A percentile compares a stretch with the other conserved stretches of the same genome.
These are phyloP conservation scores for Catharus minimus DNA, from an alignment of 2,113 vertebrate species.

Conservation along the genomic window DNA sequence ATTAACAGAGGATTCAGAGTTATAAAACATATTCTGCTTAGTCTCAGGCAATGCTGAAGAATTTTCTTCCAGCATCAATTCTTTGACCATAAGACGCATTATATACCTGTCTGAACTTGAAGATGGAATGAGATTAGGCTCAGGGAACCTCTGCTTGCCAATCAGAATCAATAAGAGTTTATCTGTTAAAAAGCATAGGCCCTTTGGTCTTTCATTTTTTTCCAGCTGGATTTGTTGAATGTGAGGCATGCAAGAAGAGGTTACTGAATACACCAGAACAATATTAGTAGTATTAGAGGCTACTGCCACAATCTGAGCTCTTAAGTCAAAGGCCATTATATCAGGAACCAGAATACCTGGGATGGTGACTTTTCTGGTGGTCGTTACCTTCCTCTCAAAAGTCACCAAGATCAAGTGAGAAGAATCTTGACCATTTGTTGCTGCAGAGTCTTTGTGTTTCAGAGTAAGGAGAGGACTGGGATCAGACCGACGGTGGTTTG, in stretches of 20 bases:
- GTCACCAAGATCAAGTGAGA: conserved; percentile 88
- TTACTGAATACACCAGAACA: conserved; percentile 87
- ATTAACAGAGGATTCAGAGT: conserved; percentile 65
- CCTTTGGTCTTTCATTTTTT: conserved; percentile 86
- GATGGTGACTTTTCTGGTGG: conserved; percentile 87
- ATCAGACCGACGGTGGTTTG: conserved; percentile 83
- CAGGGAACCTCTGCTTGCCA: conserved; percentile 83
- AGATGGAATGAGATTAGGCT: conserved; percentile 80
- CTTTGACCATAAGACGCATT: conserved; percentile 79
- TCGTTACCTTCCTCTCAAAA: conserved; percentile 88
- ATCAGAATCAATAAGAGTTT: conserved; percentile 86
- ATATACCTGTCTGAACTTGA: conserved; percentile 88
- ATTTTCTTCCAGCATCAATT: conserved; percentile 78
- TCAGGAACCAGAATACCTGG: conserved; percentile 90
- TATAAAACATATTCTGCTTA: conserved; percentile 37
- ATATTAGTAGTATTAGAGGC: conserved; percentile 87
- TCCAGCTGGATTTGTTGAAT: conserved; percentile 89
- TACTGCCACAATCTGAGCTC: conserved; percentile 82
- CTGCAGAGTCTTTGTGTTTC: conserved; percentile 75
- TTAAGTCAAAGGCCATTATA: conserved; percentile 84
- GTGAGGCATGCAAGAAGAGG: conserved; percentile 84
- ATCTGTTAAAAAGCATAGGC: conserved; percentile 85
- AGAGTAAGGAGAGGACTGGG: conserved; percentile 83
- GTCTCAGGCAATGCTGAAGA: conserved; percentile 32
- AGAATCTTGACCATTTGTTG: conserved; percentile 82